Evolutionary conservation across 1,140 invertebrate genomes (phyloP).

Genomic region (Brachionus sp.): DNA sequence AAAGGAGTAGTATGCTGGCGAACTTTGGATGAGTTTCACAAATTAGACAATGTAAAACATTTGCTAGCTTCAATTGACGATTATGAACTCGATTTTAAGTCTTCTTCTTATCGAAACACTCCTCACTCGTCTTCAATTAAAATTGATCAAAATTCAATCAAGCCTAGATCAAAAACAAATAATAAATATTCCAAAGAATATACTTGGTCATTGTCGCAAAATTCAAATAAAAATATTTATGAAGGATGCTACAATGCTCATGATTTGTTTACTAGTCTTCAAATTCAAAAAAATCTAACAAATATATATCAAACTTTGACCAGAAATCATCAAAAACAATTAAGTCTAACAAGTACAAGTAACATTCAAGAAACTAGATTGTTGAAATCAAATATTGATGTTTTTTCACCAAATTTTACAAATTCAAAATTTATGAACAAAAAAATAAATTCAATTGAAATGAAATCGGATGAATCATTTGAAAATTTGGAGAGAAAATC

Average conservation of each 20-base stretch:
- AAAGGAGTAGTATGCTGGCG: background rate
- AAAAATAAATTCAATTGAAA: background rate
- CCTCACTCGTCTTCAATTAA: background rate
- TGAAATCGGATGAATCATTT: background rate
- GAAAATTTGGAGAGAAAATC: background rate
- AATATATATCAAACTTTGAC: background rate
- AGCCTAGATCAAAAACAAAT: background rate
- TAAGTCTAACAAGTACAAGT: background rate
- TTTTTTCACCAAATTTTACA: background rate
- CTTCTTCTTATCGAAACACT: background rate
- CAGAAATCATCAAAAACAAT: background rate
- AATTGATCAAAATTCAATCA: background rate
- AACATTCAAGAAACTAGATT: background rate
- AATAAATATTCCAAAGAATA: background rate
- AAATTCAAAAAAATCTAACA: background rate
- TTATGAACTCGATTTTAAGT: background rate
- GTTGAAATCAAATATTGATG: background rate
- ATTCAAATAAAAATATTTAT: background rate
- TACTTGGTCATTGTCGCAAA: background rate
- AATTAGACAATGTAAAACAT: background rate
- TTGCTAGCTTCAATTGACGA: background rate
- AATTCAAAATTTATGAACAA: background rate
- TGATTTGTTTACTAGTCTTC: background rate
- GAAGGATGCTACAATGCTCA: slow-evolving; percentile 27
- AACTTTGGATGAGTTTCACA: background rate